Percentiles rank a stretch among this genome's conserved stretches.
These are phyloP conservation scores for Neosalanx taihuensis DNA, from an alignment of 2,797 vertebrate species.

Conservation along the genomic window DNA sequence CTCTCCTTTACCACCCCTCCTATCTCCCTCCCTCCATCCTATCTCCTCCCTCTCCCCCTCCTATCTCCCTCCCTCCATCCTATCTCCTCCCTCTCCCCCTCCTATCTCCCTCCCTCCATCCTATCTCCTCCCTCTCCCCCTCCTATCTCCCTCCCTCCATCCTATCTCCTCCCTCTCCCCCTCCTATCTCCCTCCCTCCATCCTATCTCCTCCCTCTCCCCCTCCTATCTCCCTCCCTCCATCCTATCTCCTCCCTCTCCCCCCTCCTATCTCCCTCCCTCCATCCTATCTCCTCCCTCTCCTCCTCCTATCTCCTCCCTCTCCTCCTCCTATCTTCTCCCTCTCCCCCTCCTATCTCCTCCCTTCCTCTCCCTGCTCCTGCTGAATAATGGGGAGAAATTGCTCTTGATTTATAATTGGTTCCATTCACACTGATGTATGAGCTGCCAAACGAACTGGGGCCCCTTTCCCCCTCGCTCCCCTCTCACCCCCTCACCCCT, in stretches of 20 bases:
- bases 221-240: constrained; percentile 26
- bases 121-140: constrained; percentile 32
- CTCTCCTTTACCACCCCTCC: constrained; percentile 21
- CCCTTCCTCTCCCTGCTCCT: constrained; percentile 49
- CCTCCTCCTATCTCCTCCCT: constrained; percentile 5
- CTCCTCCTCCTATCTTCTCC: constrained; percentile 23
- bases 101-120: constrained; percentile 46
- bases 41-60: too few relatives aligned
- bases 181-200: constrained; percentile 56
- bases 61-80: not conserved
- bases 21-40: constrained; percentile 46
- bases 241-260: constrained; percentile 7
- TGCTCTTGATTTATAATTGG: constrained; percentile 83
- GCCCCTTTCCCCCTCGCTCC: constrained; percentile 49
- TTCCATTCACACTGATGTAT: constrained; percentile 80
- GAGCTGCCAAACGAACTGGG: constrained; percentile 71
- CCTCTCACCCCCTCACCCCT: constrained; percentile 14
- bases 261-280: constrained; percentile 21
- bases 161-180: constrained; percentile 44
- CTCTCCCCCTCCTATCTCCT: constrained; percentile 10
- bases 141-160: constrained; percentile 34
- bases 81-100: constrained; percentile 27
- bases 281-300: constrained; percentile 25
- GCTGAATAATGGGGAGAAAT: constrained; percentile 80
- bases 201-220: constrained; percentile 56